Percentiles rank a stretch among this genome's conserved stretches.
Evolutionary conservation across 2,113 vertebrate genomes (phyloP).

Genomic region (Bathybates hornii): DNA sequence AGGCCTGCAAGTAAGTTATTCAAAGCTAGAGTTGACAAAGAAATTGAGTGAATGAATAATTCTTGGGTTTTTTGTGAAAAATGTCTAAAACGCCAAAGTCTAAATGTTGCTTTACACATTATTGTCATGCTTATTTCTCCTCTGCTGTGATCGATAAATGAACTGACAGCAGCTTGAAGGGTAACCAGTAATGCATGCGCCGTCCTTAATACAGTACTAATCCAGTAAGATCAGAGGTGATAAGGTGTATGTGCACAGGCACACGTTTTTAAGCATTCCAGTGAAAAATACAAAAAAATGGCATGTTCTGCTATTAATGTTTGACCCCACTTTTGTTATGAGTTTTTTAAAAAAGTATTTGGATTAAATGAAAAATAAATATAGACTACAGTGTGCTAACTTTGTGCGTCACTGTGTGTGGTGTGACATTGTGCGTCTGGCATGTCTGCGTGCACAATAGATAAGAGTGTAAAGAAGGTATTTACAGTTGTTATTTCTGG

Average conservation of each 20-base stretch:
- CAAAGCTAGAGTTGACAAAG: background rate
- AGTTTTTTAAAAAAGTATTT: accelerated
- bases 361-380: background rate
- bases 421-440: background rate
- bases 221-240: slow-evolving; percentile 8
- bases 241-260: background rate
- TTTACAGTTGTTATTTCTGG: background rate
- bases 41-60: background rate
- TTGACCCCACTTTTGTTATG: background rate
- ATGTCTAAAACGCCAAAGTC: background rate
- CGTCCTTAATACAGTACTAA: background rate
- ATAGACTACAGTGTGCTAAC: background rate
- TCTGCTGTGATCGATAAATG: background rate
- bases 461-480: background rate
- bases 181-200: background rate
- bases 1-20: slow-evolving; percentile 83
- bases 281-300: background rate
- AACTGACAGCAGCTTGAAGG: background rate
- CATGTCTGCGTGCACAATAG: background rate
- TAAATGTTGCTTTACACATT: background rate
- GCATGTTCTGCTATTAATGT: background rate
- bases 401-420: background rate
- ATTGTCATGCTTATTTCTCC: background rate
- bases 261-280: background rate
- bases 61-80: background rate